Evolutionary conservation across 2,113 vertebrate species (phyloP).

Genomic region (Brienomyrus brachyistius): DNA sequence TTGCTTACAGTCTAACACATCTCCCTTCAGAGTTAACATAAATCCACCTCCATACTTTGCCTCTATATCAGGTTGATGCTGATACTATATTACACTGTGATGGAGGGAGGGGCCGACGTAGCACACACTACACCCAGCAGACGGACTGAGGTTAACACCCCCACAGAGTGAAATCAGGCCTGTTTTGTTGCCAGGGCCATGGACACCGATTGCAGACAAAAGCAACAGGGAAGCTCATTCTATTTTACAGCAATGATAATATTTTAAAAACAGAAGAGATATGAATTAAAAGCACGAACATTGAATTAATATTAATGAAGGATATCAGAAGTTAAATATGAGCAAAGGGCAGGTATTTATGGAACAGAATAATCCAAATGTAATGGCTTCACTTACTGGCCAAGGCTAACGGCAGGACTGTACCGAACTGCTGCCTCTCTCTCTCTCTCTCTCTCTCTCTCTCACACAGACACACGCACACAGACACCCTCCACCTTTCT

Average conservation of each 20-base stretch:
- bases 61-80: neutral
- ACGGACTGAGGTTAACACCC: neutral
- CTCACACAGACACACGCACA: neutral
- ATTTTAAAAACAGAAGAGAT: neutral
- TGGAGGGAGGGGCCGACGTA: neutral
- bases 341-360: neutral
- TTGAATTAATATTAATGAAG: conserved; percentile 4
- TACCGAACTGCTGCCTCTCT: neutral
- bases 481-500: neutral
- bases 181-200: neutral
- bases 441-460: too few relatives aligned
- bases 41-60: neutral
- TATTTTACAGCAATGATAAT: neutral
- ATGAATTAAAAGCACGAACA: neutral
- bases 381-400: neutral
- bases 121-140: neutral
- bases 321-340: neutral
- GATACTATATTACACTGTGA: neutral
- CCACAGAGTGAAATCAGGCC: neutral
- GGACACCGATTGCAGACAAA: neutral
- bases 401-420: neutral
- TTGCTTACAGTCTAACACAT: neutral
- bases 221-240: neutral
- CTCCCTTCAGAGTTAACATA: neutral
- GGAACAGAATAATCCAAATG: neutral